Base-by-base conservation (phyloP, 2,113 vertebrate species). In the Engystomops pustulosus region DNA sequence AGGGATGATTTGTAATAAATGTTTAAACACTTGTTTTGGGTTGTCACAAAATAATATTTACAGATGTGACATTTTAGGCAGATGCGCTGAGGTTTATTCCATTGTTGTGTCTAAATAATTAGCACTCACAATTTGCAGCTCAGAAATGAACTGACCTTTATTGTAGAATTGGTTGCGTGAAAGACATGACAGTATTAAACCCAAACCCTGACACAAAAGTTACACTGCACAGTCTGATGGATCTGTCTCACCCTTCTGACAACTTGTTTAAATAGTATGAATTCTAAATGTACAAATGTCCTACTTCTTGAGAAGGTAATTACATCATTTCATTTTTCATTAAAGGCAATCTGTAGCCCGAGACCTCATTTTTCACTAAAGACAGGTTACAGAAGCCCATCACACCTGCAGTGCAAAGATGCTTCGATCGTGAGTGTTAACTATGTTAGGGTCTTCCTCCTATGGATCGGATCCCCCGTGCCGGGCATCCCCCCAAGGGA, bases 61-160 rank as follows among this genome's bases (percentile, higher is more conserved):
- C 60, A 68, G 78, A 80, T 49, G 58, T 80, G 78, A 68, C 78
- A 80, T 80, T 80, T 80, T 17, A 68, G 58, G 41, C 78, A 80
- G 78, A 68, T 80, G 60, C 17, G 23, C 9, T 68, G 60, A 80
- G 58, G 36, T 62, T 62, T 38, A 27, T 65, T 27, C 27, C 20
- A 27, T 65, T 62, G 15, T 68, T 2, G 45, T 68, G 44, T 80
- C 36, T 44, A 27, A 10, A 44, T 49, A 80, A 68, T 80, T 80
- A 80, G 25, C 41, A 80, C 36, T 49, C 25, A 68, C 44, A 47
- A 80, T 34, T 80, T 80, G 58, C 38, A 47, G 67, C 25, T 49
- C n/a, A 62, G 78, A 45, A 47, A 68, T 80, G 38, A 23, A 15
- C 27, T 80, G 78, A 80, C 62, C 78, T 80, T 80, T 80, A 36